These are phyloP conservation scores for Simalia tracyae DNA, from an alignment of 2,797 vertebrate genomes.

Conservation along the genomic window DNA sequence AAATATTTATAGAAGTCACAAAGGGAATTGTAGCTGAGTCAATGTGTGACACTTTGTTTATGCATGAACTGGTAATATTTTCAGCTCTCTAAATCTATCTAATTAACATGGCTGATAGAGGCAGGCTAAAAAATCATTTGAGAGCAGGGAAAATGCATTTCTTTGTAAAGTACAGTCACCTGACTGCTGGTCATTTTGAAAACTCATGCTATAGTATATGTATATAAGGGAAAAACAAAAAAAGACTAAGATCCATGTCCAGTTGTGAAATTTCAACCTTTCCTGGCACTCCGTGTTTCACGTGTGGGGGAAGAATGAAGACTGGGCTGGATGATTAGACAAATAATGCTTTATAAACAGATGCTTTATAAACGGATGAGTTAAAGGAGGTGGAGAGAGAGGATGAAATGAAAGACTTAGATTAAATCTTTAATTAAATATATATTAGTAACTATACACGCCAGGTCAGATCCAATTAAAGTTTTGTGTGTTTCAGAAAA, in stretches of 20 bases:
- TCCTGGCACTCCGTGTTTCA: not conserved
- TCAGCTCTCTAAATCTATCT: slow-evolving; percentile 15
- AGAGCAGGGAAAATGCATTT: slow-evolving; percentile 19
- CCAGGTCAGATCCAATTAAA: not conserved
- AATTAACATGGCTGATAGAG: slow-evolving; percentile 35
- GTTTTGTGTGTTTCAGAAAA: not conserved
- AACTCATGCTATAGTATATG: too few relatives aligned
- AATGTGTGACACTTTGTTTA: slow-evolving; percentile 13
- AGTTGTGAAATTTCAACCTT: not conserved
- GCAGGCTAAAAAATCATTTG: slow-evolving; percentile 11
- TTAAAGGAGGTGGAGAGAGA: not conserved
- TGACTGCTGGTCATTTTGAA: slow-evolving; percentile 6
- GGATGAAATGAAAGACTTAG: not conserved
- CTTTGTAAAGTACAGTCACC: slow-evolving; percentile 30
- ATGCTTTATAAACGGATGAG: not conserved
- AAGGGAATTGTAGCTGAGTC: slow-evolving; percentile 42
- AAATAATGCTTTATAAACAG: too few relatives aligned
- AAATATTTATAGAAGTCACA: slow-evolving; percentile 63
- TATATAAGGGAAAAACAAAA: not conserved
- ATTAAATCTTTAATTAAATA: not conserved
- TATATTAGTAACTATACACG: not conserved
- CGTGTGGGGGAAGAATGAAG: not conserved
- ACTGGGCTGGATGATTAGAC: not conserved
- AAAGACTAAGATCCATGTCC: not conserved
- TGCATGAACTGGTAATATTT: slow-evolving; percentile 39